phyloP scores from a whole-genome alignment of 1,140 invertebrate species.

The Colletes latitarsis region DNA sequence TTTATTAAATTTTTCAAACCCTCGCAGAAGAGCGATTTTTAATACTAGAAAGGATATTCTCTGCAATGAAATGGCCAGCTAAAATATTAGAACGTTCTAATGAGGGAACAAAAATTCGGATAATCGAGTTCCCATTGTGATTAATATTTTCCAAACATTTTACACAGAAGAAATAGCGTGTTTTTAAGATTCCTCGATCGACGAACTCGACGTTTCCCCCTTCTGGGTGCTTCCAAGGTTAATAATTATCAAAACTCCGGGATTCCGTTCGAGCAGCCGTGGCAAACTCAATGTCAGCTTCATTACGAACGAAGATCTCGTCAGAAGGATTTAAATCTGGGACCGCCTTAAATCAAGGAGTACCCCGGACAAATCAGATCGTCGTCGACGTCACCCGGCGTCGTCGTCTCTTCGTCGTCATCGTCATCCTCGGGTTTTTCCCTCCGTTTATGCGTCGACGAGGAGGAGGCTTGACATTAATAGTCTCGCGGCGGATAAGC shows the following conservation, averaged over 20 bases:
- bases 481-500: slow-evolving; percentile 66
- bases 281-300: slow-evolving; percentile 45
- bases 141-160: too few species aligned
- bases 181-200: too few species aligned
- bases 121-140: too few species aligned
- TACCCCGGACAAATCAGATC: slow-evolving; percentile 55
- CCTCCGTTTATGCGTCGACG: slow-evolving; percentile 61
- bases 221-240: background rate
- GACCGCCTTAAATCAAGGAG: slow-evolving; percentile 48
- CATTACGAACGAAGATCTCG: slow-evolving; percentile 29
- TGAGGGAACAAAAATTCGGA: too few species aligned
- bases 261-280: background rate
- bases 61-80: too few species aligned
- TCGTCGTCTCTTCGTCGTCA: slow-evolving; percentile 5
- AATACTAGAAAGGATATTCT: too few species aligned
- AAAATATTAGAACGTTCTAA: too few species aligned
- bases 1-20: too few species aligned
- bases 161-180: too few species aligned
- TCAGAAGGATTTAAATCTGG: slow-evolving; percentile 44
- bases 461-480: slow-evolving; percentile 63
- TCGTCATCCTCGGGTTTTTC: slow-evolving; percentile 40
- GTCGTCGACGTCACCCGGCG: slow-evolving; percentile 2
- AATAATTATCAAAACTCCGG: slow-evolving; percentile 20
- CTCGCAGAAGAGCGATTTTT: too few species aligned
- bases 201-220: too few species aligned